Base-by-base conservation (phyloP, 2,888 invertebrate genomes). In the Melipona beecheii region DNA sequence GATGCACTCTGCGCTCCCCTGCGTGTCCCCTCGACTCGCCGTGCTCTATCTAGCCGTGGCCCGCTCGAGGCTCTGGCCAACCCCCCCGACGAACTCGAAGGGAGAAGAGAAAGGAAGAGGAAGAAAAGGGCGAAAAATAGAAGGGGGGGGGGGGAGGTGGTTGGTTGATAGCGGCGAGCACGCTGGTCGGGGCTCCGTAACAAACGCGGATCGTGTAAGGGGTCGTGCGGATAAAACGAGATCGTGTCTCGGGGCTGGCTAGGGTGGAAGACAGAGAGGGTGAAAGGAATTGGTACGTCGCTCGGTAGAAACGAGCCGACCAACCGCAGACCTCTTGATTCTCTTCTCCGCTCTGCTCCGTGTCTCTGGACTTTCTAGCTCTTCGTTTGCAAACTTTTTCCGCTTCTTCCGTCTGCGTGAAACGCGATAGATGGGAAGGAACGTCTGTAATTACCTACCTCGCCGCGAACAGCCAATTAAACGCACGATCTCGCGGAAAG, bases 151-250 rank as follows among this genome's bases (percentile, higher is more conserved):
- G 2, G 21, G 75, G 69, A 24, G 31, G n/a, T 6, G 56, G 56
- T 11, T 78, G 86, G 83, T 75, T 82, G 74, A 80, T 84, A 81
- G 85, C 74, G 78, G 87, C 74, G 78, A 68, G 81, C 72, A 75
- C 73, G 87, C 87, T 75, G 87, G 85, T 84, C 86, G 79, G 43
- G 89, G 82, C 76, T 84, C 87, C 88, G 92, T 91, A 91, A 93
- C 94, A 93, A 93, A 93, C 93, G 92, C 91, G 90, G 90, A 90
- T 93, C 93, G 91, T 94, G 92, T 93, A 93, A 93, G 93, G 93
- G 94, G 92, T 91, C 91, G 92, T 87, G 89, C 88, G 93, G 93
- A 94, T 94, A 94, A 94, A 94, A 93, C 92, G 93, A 94, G 94
- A 94, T 93, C 94, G 93, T 93, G 94, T 93, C 93, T 90, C 84